These are phyloP conservation scores for Serranus cabrilla DNA, from an alignment of 2,797 vertebrate genomes.

Conservation along the genomic window DNA sequence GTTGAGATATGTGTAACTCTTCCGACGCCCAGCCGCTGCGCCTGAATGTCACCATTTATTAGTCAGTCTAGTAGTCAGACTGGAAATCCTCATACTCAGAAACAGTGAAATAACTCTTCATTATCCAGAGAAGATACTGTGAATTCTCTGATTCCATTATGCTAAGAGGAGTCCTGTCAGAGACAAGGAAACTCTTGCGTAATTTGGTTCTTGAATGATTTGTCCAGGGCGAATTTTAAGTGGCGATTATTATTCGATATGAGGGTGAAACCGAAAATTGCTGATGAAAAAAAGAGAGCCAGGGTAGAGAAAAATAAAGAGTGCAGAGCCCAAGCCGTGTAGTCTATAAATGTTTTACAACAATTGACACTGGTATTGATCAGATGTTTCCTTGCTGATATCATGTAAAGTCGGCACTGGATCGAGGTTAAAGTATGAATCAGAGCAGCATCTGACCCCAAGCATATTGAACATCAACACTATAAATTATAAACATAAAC, in stretches of 20 bases:
- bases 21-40: slow-evolving; percentile 57
- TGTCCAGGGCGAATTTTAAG: slow-evolving; percentile 19
- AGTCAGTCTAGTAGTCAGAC: slow-evolving; percentile 56
- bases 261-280: slow-evolving; percentile 8
- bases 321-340: slow-evolving; percentile 6
- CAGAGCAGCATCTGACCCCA: slow-evolving; percentile 4
- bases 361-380: slow-evolving; percentile 52
- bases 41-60: slow-evolving; percentile 81
- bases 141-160: slow-evolving; percentile 61
- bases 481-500: slow-evolving; percentile 13
- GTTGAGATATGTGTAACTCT: slow-evolving; percentile 75
- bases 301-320: slow-evolving; percentile 25
- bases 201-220: slow-evolving; percentile 34
- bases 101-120: slow-evolving; percentile 66
- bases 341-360: slow-evolving; percentile 51
- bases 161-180: slow-evolving; percentile 25
- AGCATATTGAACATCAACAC: neutral
- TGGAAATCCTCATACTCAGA: slow-evolving; percentile 58
- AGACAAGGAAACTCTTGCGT: slow-evolving; percentile 22
- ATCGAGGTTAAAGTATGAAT: slow-evolving; percentile 36
- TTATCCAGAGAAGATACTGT: slow-evolving; percentile 58
- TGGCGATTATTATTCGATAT: slow-evolving; percentile 25
- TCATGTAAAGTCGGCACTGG: slow-evolving; percentile 17
- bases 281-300: slow-evolving; percentile 23
- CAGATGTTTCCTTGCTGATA: slow-evolving; percentile 47